Conservation (phyloP, 2,888 invertebrate species). For the Chloromyia formosa region DNA sequence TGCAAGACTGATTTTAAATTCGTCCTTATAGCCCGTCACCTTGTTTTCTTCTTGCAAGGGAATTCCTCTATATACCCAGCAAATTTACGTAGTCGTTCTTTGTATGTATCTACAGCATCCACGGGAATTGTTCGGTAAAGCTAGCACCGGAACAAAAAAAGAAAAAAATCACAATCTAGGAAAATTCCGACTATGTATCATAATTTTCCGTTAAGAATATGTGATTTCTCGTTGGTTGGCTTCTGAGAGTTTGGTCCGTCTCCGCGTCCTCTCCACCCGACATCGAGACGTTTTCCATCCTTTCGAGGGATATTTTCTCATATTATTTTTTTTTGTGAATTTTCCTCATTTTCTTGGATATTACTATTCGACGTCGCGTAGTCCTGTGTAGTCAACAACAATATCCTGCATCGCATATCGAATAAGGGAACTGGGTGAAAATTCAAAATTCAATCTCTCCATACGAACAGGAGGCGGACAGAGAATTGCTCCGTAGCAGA, state of each 20-base stretch:
- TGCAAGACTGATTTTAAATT: background rate
- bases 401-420: background rate
- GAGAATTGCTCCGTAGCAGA: background rate
- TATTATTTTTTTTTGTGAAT: background rate
- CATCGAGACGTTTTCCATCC: conserved; percentile 5
- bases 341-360: background rate
- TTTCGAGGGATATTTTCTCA: background rate
- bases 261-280: background rate
- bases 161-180: background rate
- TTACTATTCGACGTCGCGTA: background rate
- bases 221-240: conserved; percentile 24
- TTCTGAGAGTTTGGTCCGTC: conserved; percentile 2
- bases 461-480: background rate
- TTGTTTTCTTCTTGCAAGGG: too few species aligned
- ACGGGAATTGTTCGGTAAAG: too few species aligned
- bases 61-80: background rate
- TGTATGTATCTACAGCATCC: too few species aligned
- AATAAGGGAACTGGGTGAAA: conserved; percentile 8
- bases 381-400: too few species aligned
- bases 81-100: too few species aligned
- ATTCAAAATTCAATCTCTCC: conserved; percentile 32
- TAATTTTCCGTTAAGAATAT: conserved; percentile 31
- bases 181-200: conserved; percentile 22
- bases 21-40: too few species aligned
- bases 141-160: too few species aligned